Evolutionary conservation across 1,140 invertebrate genomes (phyloP).

Genomic region (Conus betulinus): DNA sequence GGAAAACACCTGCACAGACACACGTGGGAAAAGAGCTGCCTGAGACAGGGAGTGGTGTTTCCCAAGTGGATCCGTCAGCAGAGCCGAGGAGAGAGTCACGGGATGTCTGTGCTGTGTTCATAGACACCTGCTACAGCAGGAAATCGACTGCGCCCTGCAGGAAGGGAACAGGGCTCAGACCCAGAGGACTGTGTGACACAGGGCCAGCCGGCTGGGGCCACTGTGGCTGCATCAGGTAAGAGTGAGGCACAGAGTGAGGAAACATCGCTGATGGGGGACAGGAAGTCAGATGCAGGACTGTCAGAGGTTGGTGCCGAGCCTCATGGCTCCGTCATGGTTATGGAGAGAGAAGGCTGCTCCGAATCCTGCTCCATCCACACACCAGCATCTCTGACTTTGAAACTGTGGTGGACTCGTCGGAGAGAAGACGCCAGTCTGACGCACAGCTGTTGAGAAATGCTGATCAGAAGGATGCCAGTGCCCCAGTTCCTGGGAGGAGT

Average conservation of each 20-base stretch:
- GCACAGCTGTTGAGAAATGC: not conserved
- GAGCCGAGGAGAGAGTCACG: not conserved
- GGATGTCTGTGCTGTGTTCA: not conserved
- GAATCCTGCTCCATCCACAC: not conserved
- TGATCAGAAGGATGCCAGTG: too few species aligned
- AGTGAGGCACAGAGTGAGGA: not conserved
- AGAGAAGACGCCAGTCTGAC: not conserved
- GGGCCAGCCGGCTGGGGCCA: not conserved
- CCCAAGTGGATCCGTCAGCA: too few species aligned
- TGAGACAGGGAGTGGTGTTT: too few species aligned
- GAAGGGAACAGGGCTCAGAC: not conserved
- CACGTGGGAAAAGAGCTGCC: too few species aligned
- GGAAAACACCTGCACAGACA: too few species aligned
- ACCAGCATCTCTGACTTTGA: not conserved
- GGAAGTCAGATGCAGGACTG: not conserved
- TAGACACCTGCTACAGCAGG: conserved; percentile 22
- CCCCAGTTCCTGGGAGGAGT: too few species aligned
- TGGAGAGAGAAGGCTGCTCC: not conserved
- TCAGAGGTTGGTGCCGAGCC: not conserved
- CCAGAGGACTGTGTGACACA: not conserved
- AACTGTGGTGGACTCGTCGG: not conserved
- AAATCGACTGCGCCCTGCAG: conserved; percentile 11
- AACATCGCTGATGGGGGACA: not conserved
- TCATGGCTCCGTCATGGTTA: not conserved
- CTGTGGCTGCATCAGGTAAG: not conserved